Percentiles rank a stretch among this genome's conserved stretches.
Conservation (phyloP, 2,797 vertebrate species). For the Gymnodraco acuticeps region DNA sequence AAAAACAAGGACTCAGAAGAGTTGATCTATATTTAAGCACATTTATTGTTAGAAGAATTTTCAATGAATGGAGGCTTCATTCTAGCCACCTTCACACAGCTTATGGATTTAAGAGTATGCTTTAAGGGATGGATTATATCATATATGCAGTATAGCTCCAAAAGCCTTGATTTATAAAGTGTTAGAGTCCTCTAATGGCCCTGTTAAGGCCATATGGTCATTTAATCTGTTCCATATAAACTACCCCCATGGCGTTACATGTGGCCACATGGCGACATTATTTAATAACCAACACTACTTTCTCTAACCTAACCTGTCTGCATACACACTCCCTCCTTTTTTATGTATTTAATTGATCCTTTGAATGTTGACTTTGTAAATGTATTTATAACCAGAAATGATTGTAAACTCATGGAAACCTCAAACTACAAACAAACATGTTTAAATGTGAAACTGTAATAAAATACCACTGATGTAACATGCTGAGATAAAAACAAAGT, state of each 20-base stretch:
- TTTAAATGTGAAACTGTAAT: neutral
- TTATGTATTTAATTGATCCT: neutral
- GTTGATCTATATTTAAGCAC: neutral
- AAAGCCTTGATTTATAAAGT: slow-evolving; percentile 1
- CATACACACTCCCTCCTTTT: neutral
- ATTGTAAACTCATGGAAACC: neutral
- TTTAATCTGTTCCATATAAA: slow-evolving; percentile 9
- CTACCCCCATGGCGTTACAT: neutral
- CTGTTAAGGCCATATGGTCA: slow-evolving; percentile 1
- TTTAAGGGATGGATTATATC: slow-evolving; percentile 2
- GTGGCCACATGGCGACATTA: neutral
- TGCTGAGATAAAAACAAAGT: neutral
- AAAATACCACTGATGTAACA: neutral
- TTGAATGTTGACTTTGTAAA: neutral
- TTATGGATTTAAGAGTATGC: neutral
- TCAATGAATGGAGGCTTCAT: neutral
- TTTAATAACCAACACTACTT: neutral
- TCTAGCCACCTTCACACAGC: neutral
- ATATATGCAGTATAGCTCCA: neutral
- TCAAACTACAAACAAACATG: neutral
- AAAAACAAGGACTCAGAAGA: neutral
- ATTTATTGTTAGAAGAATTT: neutral
- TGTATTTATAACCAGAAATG: neutral
- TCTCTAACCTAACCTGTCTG: neutral
- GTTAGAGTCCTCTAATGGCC: neutral